Conservation (phyloP, 1,140 invertebrate species). For the Cyclina sinensis region DNA sequence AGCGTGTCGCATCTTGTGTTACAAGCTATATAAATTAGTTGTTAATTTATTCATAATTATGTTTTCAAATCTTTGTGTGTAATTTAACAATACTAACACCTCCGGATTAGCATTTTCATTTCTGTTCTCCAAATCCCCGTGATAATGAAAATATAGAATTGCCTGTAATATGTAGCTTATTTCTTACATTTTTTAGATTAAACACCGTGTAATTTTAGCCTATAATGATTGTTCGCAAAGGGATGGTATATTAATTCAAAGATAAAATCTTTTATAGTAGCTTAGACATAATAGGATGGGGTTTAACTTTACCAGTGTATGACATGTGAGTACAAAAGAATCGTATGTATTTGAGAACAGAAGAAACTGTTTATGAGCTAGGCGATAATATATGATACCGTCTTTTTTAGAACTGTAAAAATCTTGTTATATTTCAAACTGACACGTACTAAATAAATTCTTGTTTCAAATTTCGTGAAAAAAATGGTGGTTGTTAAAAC, state of each 20-base stretch:
- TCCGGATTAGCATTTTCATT: slow-evolving; percentile 54
- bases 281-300: slow-evolving; percentile 20
- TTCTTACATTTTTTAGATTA: slow-evolving; percentile 20
- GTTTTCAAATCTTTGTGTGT: not conserved
- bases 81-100: slow-evolving; percentile 9
- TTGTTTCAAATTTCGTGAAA: slow-evolving; percentile 29
- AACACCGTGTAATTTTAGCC: slow-evolving; percentile 37
- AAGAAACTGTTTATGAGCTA: slow-evolving; percentile 52
- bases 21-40: slow-evolving; percentile 31
- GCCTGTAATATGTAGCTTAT: slow-evolving; percentile 59
- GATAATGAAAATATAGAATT: slow-evolving; percentile 39
- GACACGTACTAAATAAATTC: slow-evolving; percentile 25
- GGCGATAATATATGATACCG: not conserved
- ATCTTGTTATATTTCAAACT: slow-evolving; percentile 43
- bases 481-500: slow-evolving; percentile 11
- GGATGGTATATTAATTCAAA: slow-evolving; percentile 46
- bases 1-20: not conserved
- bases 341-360: slow-evolving; percentile 41
- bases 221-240: slow-evolving; percentile 49
- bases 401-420: slow-evolving; percentile 20
- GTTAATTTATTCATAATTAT: slow-evolving; percentile 51
- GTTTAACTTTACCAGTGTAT: slow-evolving; percentile 39
- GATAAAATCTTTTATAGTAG: slow-evolving; percentile 52
- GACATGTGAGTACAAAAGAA: not conserved
- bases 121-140: not conserved